These are phyloP conservation scores for Rhynchotus rufescens DNA, from an alignment of 2,797 vertebrate species.

Conservation along the genomic window DNA sequence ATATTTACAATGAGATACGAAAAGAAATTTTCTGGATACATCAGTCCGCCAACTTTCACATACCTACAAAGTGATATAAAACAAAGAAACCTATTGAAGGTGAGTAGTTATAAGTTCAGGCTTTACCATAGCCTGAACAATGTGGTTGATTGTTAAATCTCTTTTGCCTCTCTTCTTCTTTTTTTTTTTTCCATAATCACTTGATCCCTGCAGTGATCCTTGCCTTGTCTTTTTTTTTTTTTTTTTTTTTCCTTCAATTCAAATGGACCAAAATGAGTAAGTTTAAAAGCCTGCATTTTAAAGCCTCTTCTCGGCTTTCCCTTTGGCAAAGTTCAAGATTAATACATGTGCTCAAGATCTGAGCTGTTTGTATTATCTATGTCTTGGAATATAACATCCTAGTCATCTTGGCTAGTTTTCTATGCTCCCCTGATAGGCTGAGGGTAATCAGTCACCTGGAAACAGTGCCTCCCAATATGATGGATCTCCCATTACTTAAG, in stretches of 20 bases:
- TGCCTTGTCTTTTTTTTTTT: neutral
- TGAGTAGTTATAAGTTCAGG: neutral
- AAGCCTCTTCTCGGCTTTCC: neutral
- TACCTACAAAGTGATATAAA: neutral
- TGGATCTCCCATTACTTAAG: neutral
- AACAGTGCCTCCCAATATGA: neutral
- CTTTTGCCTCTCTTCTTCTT: constrained; percentile 5
- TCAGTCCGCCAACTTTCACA: neutral
- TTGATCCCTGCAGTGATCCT: neutral
- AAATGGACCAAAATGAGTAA: neutral
- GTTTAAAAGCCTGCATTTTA: neutral
- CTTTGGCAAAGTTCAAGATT: neutral
- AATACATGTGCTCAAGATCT: neutral
- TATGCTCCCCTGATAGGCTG: neutral
- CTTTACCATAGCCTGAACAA: neutral
- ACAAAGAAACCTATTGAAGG: neutral
- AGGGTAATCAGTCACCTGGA: neutral
- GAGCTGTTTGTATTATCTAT: neutral
- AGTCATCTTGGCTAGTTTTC: neutral
- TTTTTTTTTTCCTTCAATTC: neutral
- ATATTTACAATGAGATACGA: neutral
- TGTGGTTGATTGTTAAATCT: constrained; percentile 10
- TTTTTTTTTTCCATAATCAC: neutral
- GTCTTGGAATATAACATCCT: neutral
- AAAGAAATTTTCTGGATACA: neutral